A percentile compares a stretch with the other conserved stretches of the same genome.
Conservation (phyloP, 2,113 vertebrate species). For the Sarotherodon lohbergeri region DNA sequence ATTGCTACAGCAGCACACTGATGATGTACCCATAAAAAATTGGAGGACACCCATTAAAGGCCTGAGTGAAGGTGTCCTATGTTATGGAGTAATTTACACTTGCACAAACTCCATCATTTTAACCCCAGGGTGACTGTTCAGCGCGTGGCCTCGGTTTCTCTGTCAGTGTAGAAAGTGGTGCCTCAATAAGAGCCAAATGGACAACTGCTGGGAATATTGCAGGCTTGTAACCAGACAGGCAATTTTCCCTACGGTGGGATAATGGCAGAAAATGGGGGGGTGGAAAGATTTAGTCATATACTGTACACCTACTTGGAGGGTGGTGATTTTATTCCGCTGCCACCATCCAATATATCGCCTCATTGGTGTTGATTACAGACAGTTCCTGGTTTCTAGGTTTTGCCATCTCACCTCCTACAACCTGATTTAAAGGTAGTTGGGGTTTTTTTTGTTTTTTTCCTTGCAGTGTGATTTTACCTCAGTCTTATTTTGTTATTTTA, state of each 20-base stretch:
- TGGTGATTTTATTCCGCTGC: slow-evolving; percentile 51
- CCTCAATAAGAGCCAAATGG: slow-evolving; percentile 49
- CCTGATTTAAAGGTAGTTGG: slow-evolving; percentile 2
- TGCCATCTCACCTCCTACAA: slow-evolving; percentile 20
- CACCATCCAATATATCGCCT: slow-evolving; percentile 58
- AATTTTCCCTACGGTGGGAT: slow-evolving; percentile 67
- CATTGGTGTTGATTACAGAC: slow-evolving; percentile 64
- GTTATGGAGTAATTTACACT: slow-evolving; percentile 64
- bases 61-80: slow-evolving; percentile 21
- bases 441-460: background rate
- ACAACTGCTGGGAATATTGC: slow-evolving; percentile 67
- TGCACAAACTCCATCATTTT: slow-evolving; percentile 65
- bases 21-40: slow-evolving; percentile 6
- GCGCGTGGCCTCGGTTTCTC: slow-evolving; percentile 55
- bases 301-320: slow-evolving; percentile 47
- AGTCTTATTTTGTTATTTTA: background rate
- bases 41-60: slow-evolving; percentile 44
- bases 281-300: slow-evolving; percentile 53
- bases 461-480: slow-evolving; percentile 10
- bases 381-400: slow-evolving; percentile 41
- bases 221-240: slow-evolving; percentile 55
- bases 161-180: slow-evolving; percentile 48
- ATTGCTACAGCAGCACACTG: background rate
- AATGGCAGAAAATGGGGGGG: slow-evolving; percentile 57
- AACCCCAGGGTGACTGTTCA: slow-evolving; percentile 66